These are phyloP conservation scores for Antennarius striatus DNA, from an alignment of 2,113 vertebrate species.

Conservation along the genomic window DNA sequence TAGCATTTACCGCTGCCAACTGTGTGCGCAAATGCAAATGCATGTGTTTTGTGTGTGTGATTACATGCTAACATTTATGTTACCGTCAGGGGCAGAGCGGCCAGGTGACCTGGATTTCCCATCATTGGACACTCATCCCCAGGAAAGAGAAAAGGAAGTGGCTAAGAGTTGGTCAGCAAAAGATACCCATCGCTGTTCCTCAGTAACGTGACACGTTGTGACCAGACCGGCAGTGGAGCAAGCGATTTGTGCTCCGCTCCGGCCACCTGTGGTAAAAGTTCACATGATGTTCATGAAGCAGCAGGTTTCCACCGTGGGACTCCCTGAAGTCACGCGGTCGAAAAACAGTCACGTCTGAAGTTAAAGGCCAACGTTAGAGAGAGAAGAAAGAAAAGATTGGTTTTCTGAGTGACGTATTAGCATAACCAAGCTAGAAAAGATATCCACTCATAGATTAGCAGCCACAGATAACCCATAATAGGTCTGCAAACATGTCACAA, in stretches of 20 bases:
- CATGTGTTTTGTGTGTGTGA: conserved; percentile 8
- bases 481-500: no score
- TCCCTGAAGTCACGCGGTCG: neutral
- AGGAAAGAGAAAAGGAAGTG: conserved; percentile 52
- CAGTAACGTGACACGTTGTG: conserved; percentile 2
- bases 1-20: neutral
- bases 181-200: conserved; percentile 14
- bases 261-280: conserved; percentile 28
- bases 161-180: conserved; percentile 23
- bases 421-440: no score
- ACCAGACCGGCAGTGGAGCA: neutral
- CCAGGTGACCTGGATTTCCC: conserved; percentile 60
- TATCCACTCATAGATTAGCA: no score
- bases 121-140: conserved; percentile 31
- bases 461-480: no score
- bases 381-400: no score
- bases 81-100: neutral
- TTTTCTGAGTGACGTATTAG: no score
- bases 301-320: neutral
- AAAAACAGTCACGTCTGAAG: conserved; percentile 15
- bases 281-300: conserved; percentile 17
- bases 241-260: conserved; percentile 21
- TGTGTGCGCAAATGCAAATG: no score
- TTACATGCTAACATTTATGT: conserved; percentile 8
- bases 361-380: neutral